A percentile compares a stretch with the other conserved stretches of the same genome.
Conservation (phyloP, 2,113 vertebrate genomes). For the Eleginops maclovinus region DNA sequence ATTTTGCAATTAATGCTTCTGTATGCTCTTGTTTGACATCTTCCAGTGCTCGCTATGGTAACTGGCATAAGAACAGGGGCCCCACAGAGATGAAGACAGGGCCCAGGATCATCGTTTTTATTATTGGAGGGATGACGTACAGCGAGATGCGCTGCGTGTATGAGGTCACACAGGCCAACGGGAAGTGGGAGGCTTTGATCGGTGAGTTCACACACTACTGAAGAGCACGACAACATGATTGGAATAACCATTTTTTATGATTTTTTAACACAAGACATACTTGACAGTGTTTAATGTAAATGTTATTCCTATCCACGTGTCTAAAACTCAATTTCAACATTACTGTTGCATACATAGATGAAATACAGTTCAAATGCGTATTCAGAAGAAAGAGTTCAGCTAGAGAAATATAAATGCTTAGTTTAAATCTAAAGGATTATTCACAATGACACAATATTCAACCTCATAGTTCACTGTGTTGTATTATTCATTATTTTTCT, state of each 20-base stretch:
- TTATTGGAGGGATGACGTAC: conserved; percentile 93
- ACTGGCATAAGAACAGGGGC: conserved; percentile 99
- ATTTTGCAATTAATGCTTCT: not conserved
- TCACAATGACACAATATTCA: not conserved
- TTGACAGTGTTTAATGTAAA: not conserved
- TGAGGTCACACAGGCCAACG: conserved; percentile 97
- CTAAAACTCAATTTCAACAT: not conserved
- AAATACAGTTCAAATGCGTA: not conserved
- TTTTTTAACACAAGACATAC: not conserved
- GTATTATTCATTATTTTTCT: not conserved
- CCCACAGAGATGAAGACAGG: conserved; percentile 94
- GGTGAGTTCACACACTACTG: conserved; percentile 85
- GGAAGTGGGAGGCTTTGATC: conserved; percentile 98
- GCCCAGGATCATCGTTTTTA: conserved; percentile 95
- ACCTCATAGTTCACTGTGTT: not conserved
- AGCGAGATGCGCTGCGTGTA: conserved; percentile 98
- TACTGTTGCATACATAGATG: no score
- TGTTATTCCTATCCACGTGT: not conserved
- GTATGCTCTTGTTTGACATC: not conserved
- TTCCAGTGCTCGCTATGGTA: conserved; percentile 93
- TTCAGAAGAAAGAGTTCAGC: not conserved
- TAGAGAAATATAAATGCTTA: not conserved
- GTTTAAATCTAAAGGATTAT: not conserved
- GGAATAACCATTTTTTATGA: not conserved
- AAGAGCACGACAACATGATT: not conserved